These are phyloP conservation scores for Anticlea derivata DNA, from an alignment of 2,888 invertebrate species.

Conservation along the genomic window DNA sequence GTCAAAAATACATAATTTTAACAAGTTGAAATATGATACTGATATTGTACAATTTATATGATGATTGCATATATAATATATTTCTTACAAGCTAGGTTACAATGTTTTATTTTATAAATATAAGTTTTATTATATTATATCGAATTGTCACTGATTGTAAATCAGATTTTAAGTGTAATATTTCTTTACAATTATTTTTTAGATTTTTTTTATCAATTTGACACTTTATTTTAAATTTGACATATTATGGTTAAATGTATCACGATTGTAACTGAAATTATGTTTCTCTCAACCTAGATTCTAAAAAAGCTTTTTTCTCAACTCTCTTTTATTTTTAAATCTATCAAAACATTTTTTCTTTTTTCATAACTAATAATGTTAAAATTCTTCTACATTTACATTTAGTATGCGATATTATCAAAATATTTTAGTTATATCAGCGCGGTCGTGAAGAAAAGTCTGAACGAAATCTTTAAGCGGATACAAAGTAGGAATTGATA, in stretches of 20 bases:
- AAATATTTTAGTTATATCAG: conserved; percentile 22
- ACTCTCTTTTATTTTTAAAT: too few relatives aligned
- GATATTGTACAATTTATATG: conserved; percentile 75
- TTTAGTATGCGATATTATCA: conserved; percentile 15
- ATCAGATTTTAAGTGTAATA: conserved; percentile 58
- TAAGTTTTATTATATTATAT: conserved; percentile 64
- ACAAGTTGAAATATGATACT: conserved; percentile 56
- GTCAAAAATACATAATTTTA: conserved; percentile 23
- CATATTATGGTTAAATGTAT: conserved; percentile 37
- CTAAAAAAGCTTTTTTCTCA: not conserved
- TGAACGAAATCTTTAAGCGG: conserved; percentile 4
- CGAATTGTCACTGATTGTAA: conserved; percentile 65
- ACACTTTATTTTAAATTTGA: conserved; percentile 55
- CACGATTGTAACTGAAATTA: conserved; percentile 21
- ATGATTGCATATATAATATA: conserved; percentile 64
- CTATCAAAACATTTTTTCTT: too few relatives aligned
- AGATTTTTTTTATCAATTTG: conserved; percentile 61
- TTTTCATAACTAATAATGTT: too few relatives aligned
- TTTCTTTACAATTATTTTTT: conserved; percentile 49
- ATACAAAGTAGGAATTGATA: conserved; percentile 12
- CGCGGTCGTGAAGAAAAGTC: conserved; percentile 34
- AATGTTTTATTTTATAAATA: conserved; percentile 61
- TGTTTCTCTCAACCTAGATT: not conserved
- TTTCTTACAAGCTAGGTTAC: conserved; percentile 69
- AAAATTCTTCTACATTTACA: too few relatives aligned